Evolutionary conservation across 2,888 invertebrate species (phyloP), one percentile per base, ranked within the genome.

Genomic region (Hypsopygia costalis): DNA sequence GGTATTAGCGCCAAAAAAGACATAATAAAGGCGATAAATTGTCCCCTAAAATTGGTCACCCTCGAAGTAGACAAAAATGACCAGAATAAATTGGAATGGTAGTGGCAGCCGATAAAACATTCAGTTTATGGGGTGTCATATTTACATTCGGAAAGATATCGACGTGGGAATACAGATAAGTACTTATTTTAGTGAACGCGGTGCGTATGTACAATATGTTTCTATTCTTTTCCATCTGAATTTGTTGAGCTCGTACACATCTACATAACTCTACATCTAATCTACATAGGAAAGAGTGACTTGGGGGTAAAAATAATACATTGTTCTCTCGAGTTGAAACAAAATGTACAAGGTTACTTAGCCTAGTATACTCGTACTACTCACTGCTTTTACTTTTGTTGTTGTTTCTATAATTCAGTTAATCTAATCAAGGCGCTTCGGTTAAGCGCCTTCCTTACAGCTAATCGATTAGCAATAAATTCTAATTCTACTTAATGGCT

Each of bases 71-170:
- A 79, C 77, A 85, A 86, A 85, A 88, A 85, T 87, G 85, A 86
- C 87, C 87, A 86, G 81, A 79, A 86, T 86, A 88, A 87, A 88
- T 87, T 87, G 85, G 82, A 77, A 86, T 83, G 78, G 77, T 69
- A 77, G 77, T 86, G 81, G 81, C 76, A 81, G 76, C 73, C 83
- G 66, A 88, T 87, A 87, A 88, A 87, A 86, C 81, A 86, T 77
- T 83, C 78, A 78, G 74, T 87, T 87, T 88, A 88, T 86, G 79
- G 86, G 83, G 87, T 88, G 88, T 87, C 86, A 86, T 87, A 86
- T 87, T 87, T 87, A 88, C 87, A 86, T 86, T 85, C 75, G 75
- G 76, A 62, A 70, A 70, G 64, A 78, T 71, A 75, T 76, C 76
- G 74, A 76, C 72, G 75, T 80, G 81, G 75, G 82, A 79, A 76